phyloP scores from a whole-genome alignment of 2,113 vertebrate genomes.

The Toxostoma redivivum region DNA sequence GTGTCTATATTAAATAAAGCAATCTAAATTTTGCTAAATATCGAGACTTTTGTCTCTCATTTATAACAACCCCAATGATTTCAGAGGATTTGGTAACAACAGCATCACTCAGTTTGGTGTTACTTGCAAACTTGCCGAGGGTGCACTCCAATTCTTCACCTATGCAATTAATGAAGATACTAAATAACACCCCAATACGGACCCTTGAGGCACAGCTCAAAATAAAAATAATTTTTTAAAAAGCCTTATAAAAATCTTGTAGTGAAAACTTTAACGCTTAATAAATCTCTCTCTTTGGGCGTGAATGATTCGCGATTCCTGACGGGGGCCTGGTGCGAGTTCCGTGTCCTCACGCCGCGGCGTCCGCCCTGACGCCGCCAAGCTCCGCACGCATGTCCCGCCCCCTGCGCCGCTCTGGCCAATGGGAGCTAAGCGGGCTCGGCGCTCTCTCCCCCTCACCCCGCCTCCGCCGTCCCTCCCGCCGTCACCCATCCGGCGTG shows the following conservation, averaged over 20 bases:
- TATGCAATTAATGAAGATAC: background rate
- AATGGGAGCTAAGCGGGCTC: background rate
- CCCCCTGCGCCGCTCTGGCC: background rate
- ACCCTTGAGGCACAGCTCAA: background rate
- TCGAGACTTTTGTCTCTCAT: no score
- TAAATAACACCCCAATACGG: background rate
- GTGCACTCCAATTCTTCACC: no score
- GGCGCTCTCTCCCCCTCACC: no score
- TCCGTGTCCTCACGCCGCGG: background rate
- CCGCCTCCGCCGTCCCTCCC: no score
- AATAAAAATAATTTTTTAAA: background rate
- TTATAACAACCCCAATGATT: rapidly evolving
- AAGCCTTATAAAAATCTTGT: background rate
- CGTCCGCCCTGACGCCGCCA: background rate
- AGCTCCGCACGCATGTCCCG: rapidly evolving
- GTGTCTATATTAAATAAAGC: no score
- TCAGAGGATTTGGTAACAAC: background rate
- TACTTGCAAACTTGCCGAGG: background rate
- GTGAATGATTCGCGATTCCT: background rate
- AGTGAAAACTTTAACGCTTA: background rate
- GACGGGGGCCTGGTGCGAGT: rapidly evolving
- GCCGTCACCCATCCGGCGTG: rapidly evolving
- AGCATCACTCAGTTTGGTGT: background rate
- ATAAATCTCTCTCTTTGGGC: background rate
- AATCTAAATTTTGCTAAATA: no score